Base-by-base conservation (phyloP, 2,797 vertebrate species). In the Sebastes miniatus region DNA sequence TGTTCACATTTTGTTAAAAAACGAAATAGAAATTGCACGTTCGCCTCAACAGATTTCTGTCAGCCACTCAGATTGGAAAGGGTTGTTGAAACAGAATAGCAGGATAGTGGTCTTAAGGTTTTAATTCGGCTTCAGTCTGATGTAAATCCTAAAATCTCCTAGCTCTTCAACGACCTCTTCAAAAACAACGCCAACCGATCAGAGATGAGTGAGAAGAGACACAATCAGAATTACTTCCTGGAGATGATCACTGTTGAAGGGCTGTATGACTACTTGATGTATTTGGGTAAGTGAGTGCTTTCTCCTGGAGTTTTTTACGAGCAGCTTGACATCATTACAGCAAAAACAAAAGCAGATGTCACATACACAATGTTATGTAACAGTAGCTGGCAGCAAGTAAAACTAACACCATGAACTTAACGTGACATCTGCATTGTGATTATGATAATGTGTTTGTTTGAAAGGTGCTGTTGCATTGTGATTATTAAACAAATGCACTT, bases 191-290 rank as follows among this genome's bases (percentile, higher is more conserved):
- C 97, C 65, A 97, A 96, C 90, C 97, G 98, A 1, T 95, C 97
- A 18, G 98, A 99, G 76, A 94, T 94, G 72, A 87, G 89, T 6
- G 98, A 99, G 89, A 97, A 97, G 84, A 96, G 94, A 78, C 96
- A 97, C 86, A 99, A 98, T 90, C 98, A 97, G 91, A 99, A 99
- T 91, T 99, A 97, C 89, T 99, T 99, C 92, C 95, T 99, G 96
- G 97, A 99, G 81, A 94, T 97, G 95, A 96, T 99, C 91, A 95
- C 95, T 2, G 93, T 99, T 16, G 97, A 99, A 65, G 98, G 99
- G 13, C 93, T 98, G 68, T 99, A 99, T 83, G 99, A 99, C 95
- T 99, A 98, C 93, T 92, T 99, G 73, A 97, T 99, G 97, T 99
- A 96, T 91, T 88, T 99, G 69, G 97, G 99, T 99, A 93, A 97